phyloP scores from a whole-genome alignment of 2,113 vertebrate genomes.

The Chrysemys picta region DNA sequence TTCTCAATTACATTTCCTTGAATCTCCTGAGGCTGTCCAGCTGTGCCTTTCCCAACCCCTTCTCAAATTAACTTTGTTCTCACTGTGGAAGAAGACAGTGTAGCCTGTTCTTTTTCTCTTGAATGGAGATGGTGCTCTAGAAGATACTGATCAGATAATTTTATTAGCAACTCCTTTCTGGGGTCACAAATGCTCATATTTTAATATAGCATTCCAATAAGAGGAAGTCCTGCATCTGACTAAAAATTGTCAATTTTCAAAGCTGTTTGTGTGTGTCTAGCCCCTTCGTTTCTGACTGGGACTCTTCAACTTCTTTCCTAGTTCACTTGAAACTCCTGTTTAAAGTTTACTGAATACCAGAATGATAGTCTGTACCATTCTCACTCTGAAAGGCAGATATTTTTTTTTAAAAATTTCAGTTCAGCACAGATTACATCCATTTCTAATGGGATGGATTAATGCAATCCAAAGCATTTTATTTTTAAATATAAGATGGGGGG shows the following conservation, averaged over 20 bases:
- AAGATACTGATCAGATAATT: slow-evolving; percentile 58
- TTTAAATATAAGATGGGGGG: background rate
- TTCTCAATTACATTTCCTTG: slow-evolving; percentile 80
- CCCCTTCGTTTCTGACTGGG: background rate
- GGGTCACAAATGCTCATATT: slow-evolving; percentile 50
- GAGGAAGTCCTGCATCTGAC: background rate
- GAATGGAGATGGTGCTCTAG: slow-evolving; percentile 42
- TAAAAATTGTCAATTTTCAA: background rate
- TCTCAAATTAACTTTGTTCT: slow-evolving; percentile 79
- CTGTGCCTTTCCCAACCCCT: slow-evolving; percentile 62
- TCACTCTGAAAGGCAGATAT: background rate
- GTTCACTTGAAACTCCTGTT: slow-evolving; percentile 7
- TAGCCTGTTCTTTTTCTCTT: slow-evolving; percentile 41
- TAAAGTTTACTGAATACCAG: background rate
- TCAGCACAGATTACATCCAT: background rate
- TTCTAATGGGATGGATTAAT: background rate
- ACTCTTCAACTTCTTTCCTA: slow-evolving; percentile 13
- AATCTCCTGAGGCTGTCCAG: slow-evolving; percentile 76
- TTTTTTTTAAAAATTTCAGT: background rate
- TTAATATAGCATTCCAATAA: slow-evolving; percentile 37
- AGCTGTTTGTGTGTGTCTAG: background rate
- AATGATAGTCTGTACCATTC: background rate
- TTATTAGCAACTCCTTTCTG: slow-evolving; percentile 52
- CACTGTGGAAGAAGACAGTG: slow-evolving; percentile 68
- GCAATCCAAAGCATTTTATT: background rate